Base-by-base conservation (phyloP, 37 sponge, comb jelly and placozoan genomes). In the Theonella swinhoei region DNA sequence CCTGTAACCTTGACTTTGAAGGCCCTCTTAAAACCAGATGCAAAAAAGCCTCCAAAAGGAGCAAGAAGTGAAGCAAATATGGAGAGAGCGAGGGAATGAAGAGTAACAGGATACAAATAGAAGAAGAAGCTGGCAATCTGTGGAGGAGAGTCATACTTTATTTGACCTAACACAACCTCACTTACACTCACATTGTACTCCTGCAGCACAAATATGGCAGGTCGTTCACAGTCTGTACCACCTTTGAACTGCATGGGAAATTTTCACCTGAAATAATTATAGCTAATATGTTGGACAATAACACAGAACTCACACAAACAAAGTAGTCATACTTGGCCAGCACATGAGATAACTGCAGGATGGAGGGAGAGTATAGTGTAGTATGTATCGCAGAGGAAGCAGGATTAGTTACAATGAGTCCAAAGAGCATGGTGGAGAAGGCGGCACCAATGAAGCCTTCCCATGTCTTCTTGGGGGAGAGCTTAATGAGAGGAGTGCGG, bases 31-130 rank as follows among this genome's bases (percentile, higher is more conserved):
- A 98, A 96, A 20, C 99, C 99, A 34, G 95, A 94, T 38, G 99
- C 99, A 88, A 98, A 96, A 93, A 98, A 98, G 30, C 99, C 99
- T 24, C 99, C 99, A 81, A 98, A 98, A 33, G 99, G 99, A 73
- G 99, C 99, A 54, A 98, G 94, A 76, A 96, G 75, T 23, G 99
- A 98, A 7, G 93, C 95, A 90, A 98, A 98, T 7, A 90, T 59
- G 20, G 96, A 90, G 64, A 98, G 81, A 1, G 91, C 78, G 26
- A 96, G 54, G 19, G 97, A 92, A 68, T 98, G 99, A 67, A 98
- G 72, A 74, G 79, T 73, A 34, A 79, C 81, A 23, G 99, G 99
- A 43, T 93, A 93, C 31, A 93, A 42, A 42, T 79, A 40, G 64
- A 89, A n/a, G 62, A 59, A 31, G 36, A 79, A 29, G 33, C 64